Percentiles rank a stretch among this genome's conserved stretches.
phyloP scores from a whole-genome alignment of 2,888 invertebrate species.

The Leuctra nigra region DNA sequence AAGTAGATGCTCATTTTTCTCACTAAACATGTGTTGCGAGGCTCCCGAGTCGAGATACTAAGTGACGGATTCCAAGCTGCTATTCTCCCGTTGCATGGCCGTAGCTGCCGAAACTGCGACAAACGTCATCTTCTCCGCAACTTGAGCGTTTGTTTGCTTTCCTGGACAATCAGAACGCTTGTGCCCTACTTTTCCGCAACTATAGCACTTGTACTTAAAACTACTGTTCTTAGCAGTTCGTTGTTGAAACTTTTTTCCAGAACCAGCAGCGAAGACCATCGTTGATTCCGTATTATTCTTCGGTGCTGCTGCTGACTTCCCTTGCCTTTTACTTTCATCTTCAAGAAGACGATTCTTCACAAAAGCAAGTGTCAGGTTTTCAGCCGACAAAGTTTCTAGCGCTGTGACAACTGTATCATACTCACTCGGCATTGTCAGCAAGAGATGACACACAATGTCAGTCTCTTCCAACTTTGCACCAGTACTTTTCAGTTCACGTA shows the following conservation, averaged over 20 bases:
- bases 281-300: background rate
- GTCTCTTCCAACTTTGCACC: conserved; percentile 9
- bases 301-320: background rate
- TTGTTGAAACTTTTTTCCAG: background rate
- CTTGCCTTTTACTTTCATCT: background rate
- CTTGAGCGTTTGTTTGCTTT: background rate
- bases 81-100: too few relatives aligned
- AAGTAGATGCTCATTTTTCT: background rate
- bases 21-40: background rate
- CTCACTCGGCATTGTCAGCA: background rate
- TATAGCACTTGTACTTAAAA: background rate
- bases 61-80: background rate
- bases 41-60: background rate
- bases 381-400: background rate
- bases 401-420: background rate
- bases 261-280: background rate
- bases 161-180: background rate
- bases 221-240: background rate
- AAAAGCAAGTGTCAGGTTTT: background rate
- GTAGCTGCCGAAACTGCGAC: too few relatives aligned
- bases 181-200: background rate
- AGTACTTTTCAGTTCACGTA: background rate
- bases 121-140: background rate
- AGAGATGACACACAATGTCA: conserved; percentile 13
- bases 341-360: background rate